Evolutionary conservation across 2,113 vertebrate genomes (phyloP).

Genomic region (Piprites chloris): DNA sequence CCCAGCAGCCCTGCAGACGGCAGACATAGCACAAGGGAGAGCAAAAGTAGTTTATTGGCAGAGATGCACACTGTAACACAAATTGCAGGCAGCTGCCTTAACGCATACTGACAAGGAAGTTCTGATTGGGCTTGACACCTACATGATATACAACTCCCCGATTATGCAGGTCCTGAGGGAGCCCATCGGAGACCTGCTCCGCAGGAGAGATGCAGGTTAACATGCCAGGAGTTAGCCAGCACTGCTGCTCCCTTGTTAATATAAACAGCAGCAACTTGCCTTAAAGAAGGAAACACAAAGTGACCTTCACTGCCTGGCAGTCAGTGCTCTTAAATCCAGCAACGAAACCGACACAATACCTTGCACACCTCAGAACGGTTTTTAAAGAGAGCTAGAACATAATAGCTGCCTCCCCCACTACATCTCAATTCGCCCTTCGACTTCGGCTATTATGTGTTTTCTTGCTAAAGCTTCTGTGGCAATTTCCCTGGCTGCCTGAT

Average conservation of each 20-base stretch:
- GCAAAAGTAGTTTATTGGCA: slow-evolving; percentile 22
- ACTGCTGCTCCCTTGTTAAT: background rate
- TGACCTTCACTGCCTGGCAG: background rate
- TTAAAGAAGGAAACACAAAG: background rate
- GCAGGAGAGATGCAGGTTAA: background rate
- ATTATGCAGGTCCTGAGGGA: background rate
- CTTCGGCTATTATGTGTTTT: background rate
- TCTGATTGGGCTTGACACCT: background rate
- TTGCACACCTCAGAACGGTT: background rate
- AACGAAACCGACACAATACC: background rate
- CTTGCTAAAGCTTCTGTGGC: background rate
- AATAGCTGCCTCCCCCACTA: background rate
- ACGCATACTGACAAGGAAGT: slow-evolving; percentile 4
- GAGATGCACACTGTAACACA: slow-evolving; percentile 10
- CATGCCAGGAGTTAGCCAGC: background rate
- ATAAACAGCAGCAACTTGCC: background rate
- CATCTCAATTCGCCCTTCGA: background rate
- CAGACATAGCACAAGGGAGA: background rate
- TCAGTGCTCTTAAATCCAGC: background rate
- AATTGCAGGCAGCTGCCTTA: slow-evolving; percentile 50
- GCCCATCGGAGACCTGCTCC: background rate
- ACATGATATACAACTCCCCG: background rate
- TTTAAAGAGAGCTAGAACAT: background rate
- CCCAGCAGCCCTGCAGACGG: slow-evolving; percentile 37
- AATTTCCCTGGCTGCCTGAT: background rate